A percentile compares a stretch with the other conserved stretches of the same genome.
Conservation (phyloP, 2,888 invertebrate species). For the Nematopogon swammerdamellus region DNA sequence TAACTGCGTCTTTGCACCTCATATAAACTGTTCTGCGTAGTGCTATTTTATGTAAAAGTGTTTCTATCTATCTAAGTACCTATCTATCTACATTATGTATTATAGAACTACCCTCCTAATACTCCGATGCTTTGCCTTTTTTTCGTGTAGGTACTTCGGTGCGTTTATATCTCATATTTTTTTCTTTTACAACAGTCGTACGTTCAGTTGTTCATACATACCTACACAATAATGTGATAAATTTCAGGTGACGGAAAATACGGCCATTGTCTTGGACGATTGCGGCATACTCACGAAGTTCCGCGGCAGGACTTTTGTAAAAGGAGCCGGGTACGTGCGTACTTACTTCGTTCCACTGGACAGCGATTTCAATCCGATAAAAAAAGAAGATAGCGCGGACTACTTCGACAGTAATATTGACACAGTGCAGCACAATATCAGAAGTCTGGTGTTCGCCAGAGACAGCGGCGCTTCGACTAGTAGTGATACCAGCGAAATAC, state of each 20-base stretch:
- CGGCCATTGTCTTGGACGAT: slow-evolving; percentile 64
- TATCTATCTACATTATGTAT: too few species aligned
- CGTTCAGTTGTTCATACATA: too few species aligned
- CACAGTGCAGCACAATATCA: slow-evolving; percentile 15
- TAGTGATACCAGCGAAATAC: slow-evolving; percentile 15
- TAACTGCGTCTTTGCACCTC: too few species aligned
- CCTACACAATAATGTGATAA: too few species aligned
- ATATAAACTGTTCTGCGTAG: too few species aligned
- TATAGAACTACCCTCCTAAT: too few species aligned
- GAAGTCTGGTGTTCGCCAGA: not conserved
- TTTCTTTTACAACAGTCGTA: too few species aligned
- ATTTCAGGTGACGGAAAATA: slow-evolving; percentile 70
- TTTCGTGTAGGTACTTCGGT: too few species aligned
- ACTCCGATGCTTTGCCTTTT: too few species aligned
- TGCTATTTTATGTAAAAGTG: too few species aligned
- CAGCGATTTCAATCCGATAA: slow-evolving; percentile 52
- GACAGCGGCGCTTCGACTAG: not conserved
- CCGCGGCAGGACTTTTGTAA: slow-evolving; percentile 68
- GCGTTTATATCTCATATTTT: too few species aligned
- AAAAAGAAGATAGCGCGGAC: slow-evolving; percentile 27
- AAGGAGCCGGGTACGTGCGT: slow-evolving; percentile 65
- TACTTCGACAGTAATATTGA: slow-evolving; percentile 17
- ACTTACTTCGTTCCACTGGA: slow-evolving; percentile 72
- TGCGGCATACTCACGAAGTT: slow-evolving; percentile 67
- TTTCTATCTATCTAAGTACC: too few species aligned